A percentile compares a stretch with the other conserved stretches of the same genome.
phyloP scores from a whole-genome alignment of 2,888 invertebrate species.

The Amphipoea oculea region DNA sequence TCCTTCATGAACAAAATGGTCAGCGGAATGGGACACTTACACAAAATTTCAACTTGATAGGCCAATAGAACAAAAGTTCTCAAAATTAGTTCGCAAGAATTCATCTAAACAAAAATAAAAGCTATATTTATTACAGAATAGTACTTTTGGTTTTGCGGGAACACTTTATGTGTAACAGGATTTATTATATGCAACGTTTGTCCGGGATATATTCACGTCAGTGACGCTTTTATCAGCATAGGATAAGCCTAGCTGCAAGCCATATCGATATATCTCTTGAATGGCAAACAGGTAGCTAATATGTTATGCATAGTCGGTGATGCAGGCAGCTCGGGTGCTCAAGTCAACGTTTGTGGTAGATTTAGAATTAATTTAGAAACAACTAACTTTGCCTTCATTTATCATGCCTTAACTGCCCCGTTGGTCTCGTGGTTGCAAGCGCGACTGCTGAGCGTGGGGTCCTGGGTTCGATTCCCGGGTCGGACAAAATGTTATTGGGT shows the following conservation, averaged over 20 bases:
- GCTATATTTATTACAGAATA: conserved; percentile 1
- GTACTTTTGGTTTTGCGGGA: conserved; percentile 12
- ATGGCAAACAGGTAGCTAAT: conserved; percentile 52
- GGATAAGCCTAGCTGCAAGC: conserved; percentile 55
- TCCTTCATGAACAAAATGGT: background rate
- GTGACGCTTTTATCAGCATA: conserved; percentile 54
- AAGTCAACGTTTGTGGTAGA: conserved; percentile 6
- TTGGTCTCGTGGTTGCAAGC: no score
- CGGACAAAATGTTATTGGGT: no score
- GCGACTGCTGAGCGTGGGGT: no score
- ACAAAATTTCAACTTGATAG: background rate
- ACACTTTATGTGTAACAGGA: conserved; percentile 24
- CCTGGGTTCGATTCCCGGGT: no score
- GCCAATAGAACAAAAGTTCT: no score
- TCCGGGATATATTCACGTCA: conserved; percentile 47
- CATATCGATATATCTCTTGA: conserved; percentile 53
- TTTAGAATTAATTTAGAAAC: conserved; percentile 24
- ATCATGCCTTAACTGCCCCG: background rate
- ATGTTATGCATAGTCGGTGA: conserved; percentile 31
- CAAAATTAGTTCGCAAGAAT: background rate
- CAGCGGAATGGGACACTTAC: background rate
- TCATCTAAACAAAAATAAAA: background rate
- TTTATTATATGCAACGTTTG: conserved; percentile 38
- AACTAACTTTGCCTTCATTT: background rate
- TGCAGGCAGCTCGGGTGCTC: conserved; percentile 35